Percentiles rank a stretch among this genome's conserved stretches.
These are phyloP conservation scores for Blastomussa wellsi DNA, from an alignment of 92 coral and sea anemone genomes.

Conservation along the genomic window DNA sequence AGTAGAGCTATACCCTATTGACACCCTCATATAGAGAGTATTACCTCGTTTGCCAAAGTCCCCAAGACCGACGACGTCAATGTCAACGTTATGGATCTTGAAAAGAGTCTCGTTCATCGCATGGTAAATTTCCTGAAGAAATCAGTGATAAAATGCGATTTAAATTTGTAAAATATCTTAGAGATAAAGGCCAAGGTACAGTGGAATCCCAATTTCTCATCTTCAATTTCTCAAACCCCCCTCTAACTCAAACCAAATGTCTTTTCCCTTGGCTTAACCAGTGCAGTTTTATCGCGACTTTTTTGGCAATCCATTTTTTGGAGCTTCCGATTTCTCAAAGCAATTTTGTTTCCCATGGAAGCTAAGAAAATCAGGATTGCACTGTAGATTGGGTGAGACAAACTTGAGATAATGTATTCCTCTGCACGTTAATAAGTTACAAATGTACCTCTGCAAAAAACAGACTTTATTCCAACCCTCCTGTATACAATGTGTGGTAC, in stretches of 20 bases:
- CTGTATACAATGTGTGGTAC: neutral
- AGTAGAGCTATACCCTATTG: neutral
- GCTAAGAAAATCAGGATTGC: too few species aligned
- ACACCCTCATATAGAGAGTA: neutral
- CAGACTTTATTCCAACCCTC: neutral
- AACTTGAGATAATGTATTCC: neutral
- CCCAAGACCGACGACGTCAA: constrained; percentile 78
- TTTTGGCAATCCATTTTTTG: too few species aligned
- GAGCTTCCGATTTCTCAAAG: too few species aligned
- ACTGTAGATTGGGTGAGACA: neutral
- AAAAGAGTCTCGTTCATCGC: constrained; percentile 89
- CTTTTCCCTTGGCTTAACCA: too few species aligned
- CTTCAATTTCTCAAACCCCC: too few species aligned
- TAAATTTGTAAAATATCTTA: neutral
- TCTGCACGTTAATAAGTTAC: neutral
- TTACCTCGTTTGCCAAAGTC: constrained; percentile 92
- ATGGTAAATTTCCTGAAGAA: constrained; percentile 80
- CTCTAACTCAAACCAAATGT: too few species aligned
- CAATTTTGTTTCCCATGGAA: too few species aligned
- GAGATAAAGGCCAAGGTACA: too few species aligned
- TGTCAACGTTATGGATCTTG: constrained; percentile 89
- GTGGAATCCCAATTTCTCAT: too few species aligned
- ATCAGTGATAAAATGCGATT: neutral
- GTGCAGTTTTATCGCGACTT: too few species aligned
- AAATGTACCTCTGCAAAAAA: neutral